Percentiles rank a stretch among this genome's conserved stretches.
Conservation (phyloP, 2,797 vertebrate genomes). For the Coccyzus lansbergi region DNA sequence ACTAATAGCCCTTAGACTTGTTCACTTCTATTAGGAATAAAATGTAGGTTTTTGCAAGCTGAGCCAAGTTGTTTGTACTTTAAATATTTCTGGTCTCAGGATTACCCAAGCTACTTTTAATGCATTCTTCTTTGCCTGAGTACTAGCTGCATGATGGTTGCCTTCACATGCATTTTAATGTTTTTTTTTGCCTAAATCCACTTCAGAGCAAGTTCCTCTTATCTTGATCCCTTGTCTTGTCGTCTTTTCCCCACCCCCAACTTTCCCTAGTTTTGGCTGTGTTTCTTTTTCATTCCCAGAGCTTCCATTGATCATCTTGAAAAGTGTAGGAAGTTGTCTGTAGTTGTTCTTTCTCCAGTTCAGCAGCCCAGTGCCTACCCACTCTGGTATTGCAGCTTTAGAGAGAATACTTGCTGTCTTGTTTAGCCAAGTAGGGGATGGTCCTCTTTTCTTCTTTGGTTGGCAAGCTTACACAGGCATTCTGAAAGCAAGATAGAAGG, state of each 20-base stretch:
- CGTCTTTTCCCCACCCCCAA: no score
- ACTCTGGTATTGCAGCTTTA: not conserved
- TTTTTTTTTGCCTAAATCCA: not conserved
- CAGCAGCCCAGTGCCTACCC: not conserved
- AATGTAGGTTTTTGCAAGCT: not conserved
- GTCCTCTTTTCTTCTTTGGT: not conserved
- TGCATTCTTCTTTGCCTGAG: not conserved
- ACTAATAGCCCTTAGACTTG: not conserved
- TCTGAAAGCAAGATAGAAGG: not conserved
- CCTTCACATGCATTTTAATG: not conserved
- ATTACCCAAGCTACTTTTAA: not conserved
- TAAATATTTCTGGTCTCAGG: not conserved
- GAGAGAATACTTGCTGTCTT: not conserved
- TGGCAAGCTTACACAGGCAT: not conserved
- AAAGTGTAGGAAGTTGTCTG: not conserved
- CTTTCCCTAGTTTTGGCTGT: not conserved
- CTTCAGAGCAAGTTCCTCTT: not conserved
- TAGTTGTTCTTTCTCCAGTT: slow-evolving; percentile 12
- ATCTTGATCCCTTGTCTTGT: not conserved
- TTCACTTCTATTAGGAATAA: not conserved
- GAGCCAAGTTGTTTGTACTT: not conserved
- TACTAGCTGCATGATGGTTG: not conserved
- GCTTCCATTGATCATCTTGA: not conserved
- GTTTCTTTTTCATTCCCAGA: not conserved
- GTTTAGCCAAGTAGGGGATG: not conserved